Conservation (phyloP, 2,888 invertebrate species). For the Trissonchulus sp. region DNA sequence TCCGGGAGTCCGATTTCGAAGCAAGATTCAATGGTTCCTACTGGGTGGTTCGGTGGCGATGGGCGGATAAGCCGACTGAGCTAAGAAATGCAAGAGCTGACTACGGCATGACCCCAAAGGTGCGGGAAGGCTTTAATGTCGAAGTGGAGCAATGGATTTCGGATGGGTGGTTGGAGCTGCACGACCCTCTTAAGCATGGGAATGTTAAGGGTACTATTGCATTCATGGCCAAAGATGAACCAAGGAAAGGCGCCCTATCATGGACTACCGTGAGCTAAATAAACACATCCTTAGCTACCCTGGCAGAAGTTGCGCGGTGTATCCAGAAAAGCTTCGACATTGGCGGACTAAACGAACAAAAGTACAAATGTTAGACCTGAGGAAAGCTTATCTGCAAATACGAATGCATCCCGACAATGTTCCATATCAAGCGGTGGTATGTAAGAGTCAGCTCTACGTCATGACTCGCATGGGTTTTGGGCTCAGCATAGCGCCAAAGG, state of each 20-base stretch:
- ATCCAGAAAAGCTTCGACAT: slow-evolving; percentile 11
- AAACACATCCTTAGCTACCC: slow-evolving; percentile 15
- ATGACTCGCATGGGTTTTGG: slow-evolving; percentile 22
- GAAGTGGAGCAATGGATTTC: background rate
- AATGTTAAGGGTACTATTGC: too few relatives aligned
- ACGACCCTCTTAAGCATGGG: background rate
- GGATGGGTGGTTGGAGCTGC: slow-evolving; percentile 1
- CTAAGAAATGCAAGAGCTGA: background rate
- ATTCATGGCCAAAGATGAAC: background rate
- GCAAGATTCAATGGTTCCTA: background rate
- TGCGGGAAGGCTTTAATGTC: slow-evolving; percentile 1
- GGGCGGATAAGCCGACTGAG: background rate
- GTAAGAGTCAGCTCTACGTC: slow-evolving; percentile 10
- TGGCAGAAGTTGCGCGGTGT: slow-evolving; percentile 13
- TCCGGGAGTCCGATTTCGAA: background rate
- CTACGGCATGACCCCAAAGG: slow-evolving; percentile 1
- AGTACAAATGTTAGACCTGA: background rate
- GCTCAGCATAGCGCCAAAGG: slow-evolving; percentile 24
- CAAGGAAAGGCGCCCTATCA: slow-evolving; percentile 18
- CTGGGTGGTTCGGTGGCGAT: slow-evolving; percentile 4
- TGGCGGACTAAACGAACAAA: slow-evolving; percentile 22
- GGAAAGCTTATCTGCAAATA: slow-evolving; percentile 24
- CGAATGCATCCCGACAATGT: background rate
- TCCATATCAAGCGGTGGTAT: slow-evolving; percentile 12
- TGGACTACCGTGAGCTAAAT: slow-evolving; percentile 22